Conservation (phyloP, 1,140 invertebrate species). For the Achatina immaculata region DNA sequence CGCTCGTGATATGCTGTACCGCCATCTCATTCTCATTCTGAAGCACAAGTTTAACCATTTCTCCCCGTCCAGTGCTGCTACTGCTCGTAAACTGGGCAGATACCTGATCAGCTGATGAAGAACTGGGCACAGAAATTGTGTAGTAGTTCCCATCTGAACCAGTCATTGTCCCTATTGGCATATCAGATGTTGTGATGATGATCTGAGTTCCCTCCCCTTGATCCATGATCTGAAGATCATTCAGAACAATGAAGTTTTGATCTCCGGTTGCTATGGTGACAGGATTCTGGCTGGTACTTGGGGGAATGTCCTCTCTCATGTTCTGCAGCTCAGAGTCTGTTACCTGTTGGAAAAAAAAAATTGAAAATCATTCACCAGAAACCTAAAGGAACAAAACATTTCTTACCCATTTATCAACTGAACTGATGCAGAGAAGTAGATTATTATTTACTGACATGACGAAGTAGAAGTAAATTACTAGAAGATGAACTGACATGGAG, state of each 20-base stretch:
- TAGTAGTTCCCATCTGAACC: not conserved
- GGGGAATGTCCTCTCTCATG: conserved; percentile 50
- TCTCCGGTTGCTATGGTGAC: conserved; percentile 20
- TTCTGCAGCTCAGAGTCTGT: conserved; percentile 68
- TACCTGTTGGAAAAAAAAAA: conserved; percentile 48
- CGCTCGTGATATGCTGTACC: conserved; percentile 2
- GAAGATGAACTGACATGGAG: no score
- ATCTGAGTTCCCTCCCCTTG: conserved; percentile 33
- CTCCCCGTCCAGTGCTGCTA: not conserved
- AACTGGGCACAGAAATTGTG: conserved; percentile 28
- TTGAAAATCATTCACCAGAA: not conserved
- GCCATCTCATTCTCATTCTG: conserved; percentile 30
- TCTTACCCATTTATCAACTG: no score
- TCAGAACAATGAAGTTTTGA: conserved; percentile 43
- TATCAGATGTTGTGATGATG: conserved; percentile 29
- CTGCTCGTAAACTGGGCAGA: not conserved
- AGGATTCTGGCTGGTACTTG: conserved; percentile 12
- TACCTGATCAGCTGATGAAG: conserved; percentile 34
- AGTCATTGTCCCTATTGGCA: not conserved
- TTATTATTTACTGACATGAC: no score
- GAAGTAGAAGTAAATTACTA: no score
- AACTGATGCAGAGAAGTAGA: no score
- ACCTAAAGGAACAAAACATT: not conserved
- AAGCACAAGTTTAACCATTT: conserved; percentile 11
- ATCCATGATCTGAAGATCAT: conserved; percentile 23